These are phyloP conservation scores for Calameuta filiformis DNA, from an alignment of 2,888 invertebrate species.

Conservation along the genomic window DNA sequence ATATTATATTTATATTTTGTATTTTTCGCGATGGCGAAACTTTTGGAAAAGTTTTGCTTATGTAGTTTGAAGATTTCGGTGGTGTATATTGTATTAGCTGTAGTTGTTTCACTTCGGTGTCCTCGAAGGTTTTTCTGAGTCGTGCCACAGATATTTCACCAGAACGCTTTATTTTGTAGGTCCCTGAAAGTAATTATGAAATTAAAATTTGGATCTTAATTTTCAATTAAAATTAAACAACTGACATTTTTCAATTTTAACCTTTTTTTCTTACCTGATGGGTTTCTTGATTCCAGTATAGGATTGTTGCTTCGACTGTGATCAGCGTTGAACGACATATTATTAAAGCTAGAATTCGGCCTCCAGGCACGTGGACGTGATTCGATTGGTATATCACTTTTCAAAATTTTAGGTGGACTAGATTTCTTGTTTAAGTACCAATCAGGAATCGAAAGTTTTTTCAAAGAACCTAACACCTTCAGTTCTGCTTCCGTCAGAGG, in stretches of 20 bases:
- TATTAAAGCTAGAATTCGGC: background rate
- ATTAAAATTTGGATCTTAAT: background rate
- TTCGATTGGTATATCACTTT: constrained; percentile 38
- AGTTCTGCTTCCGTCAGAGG: constrained; percentile 45
- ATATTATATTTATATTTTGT: constrained; percentile 47
- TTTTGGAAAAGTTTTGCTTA: constrained; percentile 46
- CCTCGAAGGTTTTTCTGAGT: background rate
- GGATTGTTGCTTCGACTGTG: constrained; percentile 7
- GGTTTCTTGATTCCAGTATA: constrained; percentile 6
- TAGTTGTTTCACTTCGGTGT: background rate
- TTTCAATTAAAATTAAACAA: background rate
- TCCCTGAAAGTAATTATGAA: background rate
- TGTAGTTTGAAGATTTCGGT: constrained; percentile 10
- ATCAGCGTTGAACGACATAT: background rate
- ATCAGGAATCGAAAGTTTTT: constrained; percentile 45
- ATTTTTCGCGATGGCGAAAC: constrained; percentile 48
- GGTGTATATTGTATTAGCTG: background rate
- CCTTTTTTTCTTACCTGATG: constrained; percentile 19
- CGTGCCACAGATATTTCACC: background rate
- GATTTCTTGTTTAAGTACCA: constrained; percentile 48
- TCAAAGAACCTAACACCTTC: constrained; percentile 39
- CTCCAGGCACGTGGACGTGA: constrained; percentile 44
- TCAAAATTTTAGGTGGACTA: constrained; percentile 41
- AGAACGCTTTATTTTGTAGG: background rate
- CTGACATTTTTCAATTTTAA: background rate